Conservation (phyloP, 2,797 vertebrate species). For the Phataginus tricuspis region DNA sequence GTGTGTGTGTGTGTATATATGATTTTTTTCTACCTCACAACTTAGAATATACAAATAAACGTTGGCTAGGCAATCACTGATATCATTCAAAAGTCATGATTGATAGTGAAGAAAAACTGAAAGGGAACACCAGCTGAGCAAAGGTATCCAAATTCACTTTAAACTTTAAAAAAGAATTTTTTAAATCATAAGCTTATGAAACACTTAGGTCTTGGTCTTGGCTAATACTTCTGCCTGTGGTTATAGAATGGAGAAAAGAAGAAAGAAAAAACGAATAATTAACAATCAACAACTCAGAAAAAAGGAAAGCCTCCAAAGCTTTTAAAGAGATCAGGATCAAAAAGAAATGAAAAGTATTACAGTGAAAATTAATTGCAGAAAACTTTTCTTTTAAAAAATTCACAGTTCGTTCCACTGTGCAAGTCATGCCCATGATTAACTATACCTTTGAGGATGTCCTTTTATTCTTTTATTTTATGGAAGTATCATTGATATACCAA, state of each 20-base stretch:
- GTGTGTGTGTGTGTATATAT: not conserved
- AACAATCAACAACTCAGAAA: not conserved
- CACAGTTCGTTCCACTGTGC: not conserved
- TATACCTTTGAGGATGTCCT: not conserved
- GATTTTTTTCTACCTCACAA: not conserved
- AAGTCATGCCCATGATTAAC: not conserved
- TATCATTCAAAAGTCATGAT: not conserved
- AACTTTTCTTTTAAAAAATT: not conserved
- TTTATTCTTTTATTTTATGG: not conserved
- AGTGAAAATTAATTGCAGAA: not conserved
- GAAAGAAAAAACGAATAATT: not conserved
- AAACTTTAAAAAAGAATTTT: not conserved
- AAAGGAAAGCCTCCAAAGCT: not conserved
- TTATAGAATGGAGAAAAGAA: not conserved
- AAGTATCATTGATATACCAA: too few species aligned
- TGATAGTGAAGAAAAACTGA: not conserved
- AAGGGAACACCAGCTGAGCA: not conserved
- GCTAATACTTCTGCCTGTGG: not conserved
- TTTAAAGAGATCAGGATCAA: not conserved
- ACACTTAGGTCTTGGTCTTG: not conserved
- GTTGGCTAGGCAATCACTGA: not conserved
- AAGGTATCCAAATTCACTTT: not conserved
- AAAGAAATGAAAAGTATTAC: not conserved
- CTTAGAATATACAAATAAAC: conserved; percentile 24
- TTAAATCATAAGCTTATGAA: conserved; percentile 1